phyloP scores from a whole-genome alignment of 1,140 invertebrate genomes.

The Caenorhabditis latens region DNA sequence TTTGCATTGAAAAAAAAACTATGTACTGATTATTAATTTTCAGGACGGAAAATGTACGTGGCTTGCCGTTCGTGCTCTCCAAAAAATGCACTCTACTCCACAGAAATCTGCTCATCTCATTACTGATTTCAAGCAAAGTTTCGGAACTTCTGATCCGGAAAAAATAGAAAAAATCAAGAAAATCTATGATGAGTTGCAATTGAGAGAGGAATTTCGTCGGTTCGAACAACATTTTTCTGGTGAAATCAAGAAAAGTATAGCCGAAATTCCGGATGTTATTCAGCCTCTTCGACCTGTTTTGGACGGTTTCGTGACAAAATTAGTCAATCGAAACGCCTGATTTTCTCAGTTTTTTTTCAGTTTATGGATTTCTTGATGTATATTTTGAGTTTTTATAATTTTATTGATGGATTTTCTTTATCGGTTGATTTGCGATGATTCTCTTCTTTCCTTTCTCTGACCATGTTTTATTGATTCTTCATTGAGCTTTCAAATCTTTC shows the following conservation, averaged over 20 bases:
- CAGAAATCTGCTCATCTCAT: conserved; percentile 10
- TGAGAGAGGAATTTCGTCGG: conserved; percentile 51
- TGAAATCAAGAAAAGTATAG: conserved; percentile 47
- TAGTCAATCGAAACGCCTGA: conserved; percentile 49
- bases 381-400: background rate
- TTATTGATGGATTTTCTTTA: background rate
- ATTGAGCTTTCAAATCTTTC: conserved; percentile 2
- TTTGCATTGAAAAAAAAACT: too few species aligned
- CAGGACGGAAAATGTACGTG: conserved; percentile 93
- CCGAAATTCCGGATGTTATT: conserved; percentile 48
- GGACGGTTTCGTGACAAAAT: conserved; percentile 20
- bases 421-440: conserved; percentile 8
- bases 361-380: background rate
- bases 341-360: background rate
- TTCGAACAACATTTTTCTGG: conserved; percentile 57
- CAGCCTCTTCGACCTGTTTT: conserved; percentile 48
- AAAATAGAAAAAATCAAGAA: conserved; percentile 37
- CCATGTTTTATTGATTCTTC: conserved; percentile 21
- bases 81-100: conserved; percentile 77
- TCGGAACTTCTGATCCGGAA: conserved; percentile 26
- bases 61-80: conserved; percentile 90
- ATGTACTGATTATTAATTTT: background rate
- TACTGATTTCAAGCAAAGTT: conserved; percentile 48
- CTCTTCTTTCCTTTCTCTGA: background rate
- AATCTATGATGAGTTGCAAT: conserved; percentile 44